Evolutionary conservation across 2,888 invertebrate species (phyloP).

Genomic region (Nomada hirtipes): DNA sequence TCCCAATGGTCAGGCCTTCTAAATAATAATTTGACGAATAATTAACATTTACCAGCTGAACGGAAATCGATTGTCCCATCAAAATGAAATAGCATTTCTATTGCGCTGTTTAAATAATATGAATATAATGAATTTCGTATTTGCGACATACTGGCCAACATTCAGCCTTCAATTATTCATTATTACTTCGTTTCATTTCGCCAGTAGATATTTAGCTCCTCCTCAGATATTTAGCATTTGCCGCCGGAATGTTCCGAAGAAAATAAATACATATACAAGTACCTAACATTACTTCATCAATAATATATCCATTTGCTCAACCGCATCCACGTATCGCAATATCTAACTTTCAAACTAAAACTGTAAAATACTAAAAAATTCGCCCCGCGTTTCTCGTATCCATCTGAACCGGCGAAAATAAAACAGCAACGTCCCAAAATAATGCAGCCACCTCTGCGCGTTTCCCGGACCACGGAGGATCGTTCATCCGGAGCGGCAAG

Average conservation of each 20-base stretch:
- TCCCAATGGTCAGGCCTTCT: background rate
- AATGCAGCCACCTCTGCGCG: background rate
- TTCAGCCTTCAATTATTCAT: background rate
- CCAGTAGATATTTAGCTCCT: background rate
- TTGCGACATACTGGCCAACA: background rate
- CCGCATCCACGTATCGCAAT: no score
- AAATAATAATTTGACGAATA: background rate
- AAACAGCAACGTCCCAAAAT: slow-evolving; percentile 22
- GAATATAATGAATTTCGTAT: background rate
- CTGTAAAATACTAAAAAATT: no score
- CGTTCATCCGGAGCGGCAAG: slow-evolving; percentile 19
- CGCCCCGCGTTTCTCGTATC: no score
- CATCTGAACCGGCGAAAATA: no score
- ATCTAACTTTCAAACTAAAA: no score
- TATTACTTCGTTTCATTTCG: background rate
- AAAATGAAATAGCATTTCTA: slow-evolving; percentile 13
- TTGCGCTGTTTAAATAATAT: background rate
- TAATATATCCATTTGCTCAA: no score
- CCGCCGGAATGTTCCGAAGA: no score
- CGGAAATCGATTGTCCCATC: background rate
- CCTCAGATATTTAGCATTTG: background rate
- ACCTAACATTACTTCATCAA: no score
- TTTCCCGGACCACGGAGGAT: background rate
- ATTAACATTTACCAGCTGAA: background rate
- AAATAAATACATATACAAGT: no score